Conservation (phyloP, 2,113 vertebrate species). For the Actinemys pallida region DNA sequence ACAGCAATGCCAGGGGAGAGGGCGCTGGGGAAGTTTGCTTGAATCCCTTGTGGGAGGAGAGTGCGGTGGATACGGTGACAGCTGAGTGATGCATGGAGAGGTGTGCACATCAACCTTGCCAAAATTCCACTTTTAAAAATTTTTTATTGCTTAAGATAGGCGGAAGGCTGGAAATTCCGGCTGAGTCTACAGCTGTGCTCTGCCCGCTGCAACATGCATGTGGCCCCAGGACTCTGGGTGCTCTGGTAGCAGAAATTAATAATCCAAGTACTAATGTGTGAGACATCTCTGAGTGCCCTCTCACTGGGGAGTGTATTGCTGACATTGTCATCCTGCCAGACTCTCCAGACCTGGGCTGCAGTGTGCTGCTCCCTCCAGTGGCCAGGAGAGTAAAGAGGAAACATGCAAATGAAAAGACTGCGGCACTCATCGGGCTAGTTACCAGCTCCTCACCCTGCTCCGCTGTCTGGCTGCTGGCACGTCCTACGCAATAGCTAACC, state of each 20-base stretch:
- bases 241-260: background rate
- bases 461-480: background rate
- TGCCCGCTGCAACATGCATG: fast-evolving
- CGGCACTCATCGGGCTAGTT: background rate
- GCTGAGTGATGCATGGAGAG: fast-evolving
- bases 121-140: background rate
- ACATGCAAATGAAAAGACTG: background rate
- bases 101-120: conserved; percentile 1
- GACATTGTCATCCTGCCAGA: background rate
- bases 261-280: fast-evolving
- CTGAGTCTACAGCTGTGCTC: background rate
- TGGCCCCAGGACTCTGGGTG: background rate
- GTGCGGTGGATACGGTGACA: background rate
- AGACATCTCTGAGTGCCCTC: background rate
- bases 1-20: fast-evolving
- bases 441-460: background rate
- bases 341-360: background rate
- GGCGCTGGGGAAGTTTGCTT: background rate
- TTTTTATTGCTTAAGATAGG: background rate
- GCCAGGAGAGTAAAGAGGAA: background rate
- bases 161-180: conserved; percentile 59
- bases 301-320: background rate
- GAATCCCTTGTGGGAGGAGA: conserved; percentile 6
- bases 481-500: background rate
- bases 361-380: background rate